Percentiles rank a stretch among this genome's conserved stretches.
These are phyloP conservation scores for Agriopis leucophaearia DNA, from an alignment of 2,888 invertebrate species.

Conservation along the genomic window DNA sequence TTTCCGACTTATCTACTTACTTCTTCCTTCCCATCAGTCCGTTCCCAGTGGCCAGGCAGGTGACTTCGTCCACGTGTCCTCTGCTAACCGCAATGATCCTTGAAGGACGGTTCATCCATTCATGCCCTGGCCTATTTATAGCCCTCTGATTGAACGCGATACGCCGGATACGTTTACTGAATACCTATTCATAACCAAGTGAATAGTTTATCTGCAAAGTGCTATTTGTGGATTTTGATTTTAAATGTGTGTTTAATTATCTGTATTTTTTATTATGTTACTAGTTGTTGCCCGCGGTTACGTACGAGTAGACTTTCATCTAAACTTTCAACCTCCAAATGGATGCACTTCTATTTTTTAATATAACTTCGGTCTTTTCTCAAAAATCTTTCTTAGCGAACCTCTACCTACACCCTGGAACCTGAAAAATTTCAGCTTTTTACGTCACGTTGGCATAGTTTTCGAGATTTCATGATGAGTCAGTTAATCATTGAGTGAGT, in stretches of 20 bases:
- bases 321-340: too few relatives aligned
- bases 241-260: not conserved
- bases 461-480: too few relatives aligned
- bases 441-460: too few relatives aligned
- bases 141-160: slow-evolving; percentile 25
- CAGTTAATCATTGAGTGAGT: too few relatives aligned
- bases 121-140: slow-evolving; percentile 28
- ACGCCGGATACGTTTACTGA: slow-evolving; percentile 25
- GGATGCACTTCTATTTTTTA: too few relatives aligned
- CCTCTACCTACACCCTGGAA: not conserved
- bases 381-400: too few relatives aligned
- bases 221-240: slow-evolving; percentile 5
- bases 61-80: slow-evolving; percentile 21
- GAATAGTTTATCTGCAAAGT: not conserved
- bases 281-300: not conserved
- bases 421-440: too few relatives aligned
- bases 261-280: not conserved
- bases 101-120: slow-evolving; percentile 27
- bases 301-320: too few relatives aligned
- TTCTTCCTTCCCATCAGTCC: not conserved
- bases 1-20: not conserved
- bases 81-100: slow-evolving; percentile 29
- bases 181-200: slow-evolving; percentile 18
- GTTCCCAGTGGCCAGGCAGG: not conserved
- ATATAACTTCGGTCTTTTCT: too few relatives aligned